A percentile compares a stretch with the other conserved stretches of the same genome.
These are phyloP conservation scores for Vireo griseus DNA, from an alignment of 2,797 vertebrate genomes.

Conservation along the genomic window DNA sequence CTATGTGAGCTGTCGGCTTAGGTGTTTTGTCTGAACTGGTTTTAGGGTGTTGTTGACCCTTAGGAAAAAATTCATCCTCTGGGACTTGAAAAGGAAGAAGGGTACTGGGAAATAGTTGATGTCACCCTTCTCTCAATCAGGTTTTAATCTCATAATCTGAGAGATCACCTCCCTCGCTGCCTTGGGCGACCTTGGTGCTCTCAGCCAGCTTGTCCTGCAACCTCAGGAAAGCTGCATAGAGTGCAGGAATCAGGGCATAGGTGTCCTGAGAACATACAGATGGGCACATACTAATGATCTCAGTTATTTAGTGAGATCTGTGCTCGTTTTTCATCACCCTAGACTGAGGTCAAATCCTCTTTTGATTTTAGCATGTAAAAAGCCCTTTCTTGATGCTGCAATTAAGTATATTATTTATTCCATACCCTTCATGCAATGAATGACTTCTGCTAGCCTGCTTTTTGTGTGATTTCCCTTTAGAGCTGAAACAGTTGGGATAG, in stretches of 20 bases:
- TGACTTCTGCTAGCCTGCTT: slow-evolving; percentile 66
- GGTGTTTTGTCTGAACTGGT: background rate
- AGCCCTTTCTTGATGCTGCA: background rate
- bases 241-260: background rate
- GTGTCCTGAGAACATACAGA: background rate
- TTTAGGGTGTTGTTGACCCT: background rate
- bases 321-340: background rate
- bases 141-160: background rate
- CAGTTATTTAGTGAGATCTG: background rate
- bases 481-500: slow-evolving; percentile 56
- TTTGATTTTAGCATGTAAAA: background rate
- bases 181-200: background rate
- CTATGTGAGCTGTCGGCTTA: background rate
- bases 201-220: background rate
- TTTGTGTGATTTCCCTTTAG: slow-evolving; percentile 70
- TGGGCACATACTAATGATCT: background rate
- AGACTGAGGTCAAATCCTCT: background rate
- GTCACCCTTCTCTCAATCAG: background rate
- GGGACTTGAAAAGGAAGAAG: background rate
- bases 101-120: background rate
- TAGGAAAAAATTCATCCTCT: background rate
- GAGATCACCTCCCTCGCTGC: accelerated
- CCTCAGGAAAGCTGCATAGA: background rate
- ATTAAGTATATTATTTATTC: slow-evolving; percentile 11
- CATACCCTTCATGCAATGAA: background rate